Conservation (phyloP, 2,888 invertebrate species). For the Hirtodrosophila duncani region DNA sequence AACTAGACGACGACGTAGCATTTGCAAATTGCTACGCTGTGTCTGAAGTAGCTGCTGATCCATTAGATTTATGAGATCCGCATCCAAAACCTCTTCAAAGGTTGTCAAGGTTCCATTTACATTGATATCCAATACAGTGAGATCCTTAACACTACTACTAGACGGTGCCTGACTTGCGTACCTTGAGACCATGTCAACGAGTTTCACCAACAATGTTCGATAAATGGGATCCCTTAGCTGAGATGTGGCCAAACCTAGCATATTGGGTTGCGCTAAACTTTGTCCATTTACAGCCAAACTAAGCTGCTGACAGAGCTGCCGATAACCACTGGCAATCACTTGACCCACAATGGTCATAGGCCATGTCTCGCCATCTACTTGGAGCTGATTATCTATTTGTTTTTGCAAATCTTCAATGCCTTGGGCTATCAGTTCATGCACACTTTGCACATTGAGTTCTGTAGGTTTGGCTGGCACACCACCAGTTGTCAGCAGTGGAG, state of each 20-base stretch:
- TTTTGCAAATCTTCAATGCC: constrained; percentile 27
- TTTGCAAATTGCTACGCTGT: constrained; percentile 50
- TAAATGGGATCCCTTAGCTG: constrained; percentile 84
- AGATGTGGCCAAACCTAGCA: constrained; percentile 39
- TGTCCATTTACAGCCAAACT: constrained; percentile 77
- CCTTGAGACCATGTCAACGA: constrained; percentile 80
- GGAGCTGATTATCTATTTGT: constrained; percentile 34
- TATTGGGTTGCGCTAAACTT: constrained; percentile 76
- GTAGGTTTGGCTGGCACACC: constrained; percentile 36
- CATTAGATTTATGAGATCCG: constrained; percentile 79
- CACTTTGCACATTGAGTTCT: background rate
- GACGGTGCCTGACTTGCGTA: constrained; percentile 77
- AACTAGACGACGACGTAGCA: constrained; percentile 48
- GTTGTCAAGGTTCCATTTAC: constrained; percentile 83
- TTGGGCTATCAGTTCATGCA: constrained; percentile 22
- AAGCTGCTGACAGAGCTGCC: constrained; percentile 24
- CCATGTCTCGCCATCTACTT: background rate
- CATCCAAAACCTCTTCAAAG: constrained; percentile 82
- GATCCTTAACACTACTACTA: constrained; percentile 74
- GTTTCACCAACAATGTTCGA: constrained; percentile 82
- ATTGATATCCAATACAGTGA: constrained; percentile 81
- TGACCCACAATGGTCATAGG: constrained; percentile 11
- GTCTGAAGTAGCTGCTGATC: constrained; percentile 62
- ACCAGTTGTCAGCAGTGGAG: constrained; percentile 36
- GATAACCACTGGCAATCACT: constrained; percentile 35